Evolutionary conservation across 2,888 invertebrate genomes (phyloP).

Genomic region (Acrobeloides nanus): DNA sequence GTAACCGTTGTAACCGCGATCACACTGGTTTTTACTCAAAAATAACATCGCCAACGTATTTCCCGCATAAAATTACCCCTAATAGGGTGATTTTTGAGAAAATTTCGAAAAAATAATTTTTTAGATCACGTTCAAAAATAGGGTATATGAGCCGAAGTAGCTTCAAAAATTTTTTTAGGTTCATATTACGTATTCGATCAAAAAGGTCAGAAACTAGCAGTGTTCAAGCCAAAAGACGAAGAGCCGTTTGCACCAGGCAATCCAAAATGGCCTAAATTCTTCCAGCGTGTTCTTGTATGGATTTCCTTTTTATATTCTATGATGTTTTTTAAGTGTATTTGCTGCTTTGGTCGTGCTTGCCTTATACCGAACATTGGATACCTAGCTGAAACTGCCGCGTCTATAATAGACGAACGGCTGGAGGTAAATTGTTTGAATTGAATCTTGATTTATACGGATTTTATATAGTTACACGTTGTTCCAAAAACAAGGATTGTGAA

Average conservation of each 20-base stretch:
- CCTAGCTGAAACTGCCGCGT: conserved; percentile 96
- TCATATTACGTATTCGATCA: conserved; percentile 95
- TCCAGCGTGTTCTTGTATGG: conserved; percentile 68
- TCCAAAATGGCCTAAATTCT: conserved; percentile 99
- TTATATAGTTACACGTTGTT: conserved; percentile 78
- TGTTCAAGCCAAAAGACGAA: conserved; percentile 98
- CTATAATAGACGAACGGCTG: conserved; percentile 82
- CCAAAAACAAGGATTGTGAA: conserved; percentile 87
- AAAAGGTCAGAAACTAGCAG: conserved; percentile 70
- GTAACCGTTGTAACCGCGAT: too few species aligned
- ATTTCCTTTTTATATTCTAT: too few species aligned
- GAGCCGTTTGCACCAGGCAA: conserved; percentile 95
- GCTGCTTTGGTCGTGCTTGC: conserved; percentile 96
- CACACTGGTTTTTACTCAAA: too few species aligned
- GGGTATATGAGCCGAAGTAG: too few species aligned
- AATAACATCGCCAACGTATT: too few species aligned
- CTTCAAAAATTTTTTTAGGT: conserved; percentile 63
- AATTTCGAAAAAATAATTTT: too few species aligned
- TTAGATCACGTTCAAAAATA: too few species aligned
- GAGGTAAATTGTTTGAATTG: conserved; percentile 37
- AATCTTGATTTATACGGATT: neutral
- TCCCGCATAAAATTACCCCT: too few species aligned
- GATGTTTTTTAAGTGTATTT: too few species aligned
- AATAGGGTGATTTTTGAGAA: too few species aligned
- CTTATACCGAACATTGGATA: conserved; percentile 95